A percentile compares a stretch with the other conserved stretches of the same genome.
Conservation (phyloP, 2,888 invertebrate species). For the Neoscelio sp. region DNA sequence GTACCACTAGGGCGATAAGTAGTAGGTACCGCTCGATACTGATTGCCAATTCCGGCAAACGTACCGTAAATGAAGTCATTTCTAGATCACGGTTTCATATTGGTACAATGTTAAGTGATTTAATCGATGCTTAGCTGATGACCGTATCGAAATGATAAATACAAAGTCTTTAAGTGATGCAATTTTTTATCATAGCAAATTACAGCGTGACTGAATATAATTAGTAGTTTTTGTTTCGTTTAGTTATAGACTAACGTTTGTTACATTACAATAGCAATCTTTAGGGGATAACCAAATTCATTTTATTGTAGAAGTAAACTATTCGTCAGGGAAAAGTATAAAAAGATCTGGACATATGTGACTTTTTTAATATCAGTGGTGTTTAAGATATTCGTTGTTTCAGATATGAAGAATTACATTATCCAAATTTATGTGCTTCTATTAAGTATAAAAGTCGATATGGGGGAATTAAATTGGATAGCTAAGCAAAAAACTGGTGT, state of each 20-base stretch:
- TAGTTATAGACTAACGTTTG: no score
- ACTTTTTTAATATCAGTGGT: no score
- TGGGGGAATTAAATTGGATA: no score
- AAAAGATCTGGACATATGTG: no score
- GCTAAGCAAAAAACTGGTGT: not conserved
- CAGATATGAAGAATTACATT: no score
- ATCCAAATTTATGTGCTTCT: no score
- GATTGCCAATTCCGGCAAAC: constrained; percentile 57
- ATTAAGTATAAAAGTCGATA: no score
- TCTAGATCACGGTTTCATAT: constrained; percentile 29
- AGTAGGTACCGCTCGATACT: constrained; percentile 16
- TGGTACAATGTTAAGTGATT: constrained; percentile 12
- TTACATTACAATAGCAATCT: no score
- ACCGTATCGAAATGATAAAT: constrained; percentile 4
- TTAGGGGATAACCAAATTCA: no score
- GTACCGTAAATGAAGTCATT: constrained; percentile 46
- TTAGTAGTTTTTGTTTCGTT: not conserved
- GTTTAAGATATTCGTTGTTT: no score
- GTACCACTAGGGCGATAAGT: constrained; percentile 37
- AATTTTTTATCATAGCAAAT: not conserved
- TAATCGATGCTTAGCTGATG: not conserved
- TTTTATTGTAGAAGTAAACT: no score
- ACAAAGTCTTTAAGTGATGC: not conserved
- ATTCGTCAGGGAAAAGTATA: no score
- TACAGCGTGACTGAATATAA: not conserved